Evolutionary conservation across 2,888 invertebrate genomes (phyloP), one percentile per base, ranked within the genome.

Genomic region (Aromia moschata): DNA sequence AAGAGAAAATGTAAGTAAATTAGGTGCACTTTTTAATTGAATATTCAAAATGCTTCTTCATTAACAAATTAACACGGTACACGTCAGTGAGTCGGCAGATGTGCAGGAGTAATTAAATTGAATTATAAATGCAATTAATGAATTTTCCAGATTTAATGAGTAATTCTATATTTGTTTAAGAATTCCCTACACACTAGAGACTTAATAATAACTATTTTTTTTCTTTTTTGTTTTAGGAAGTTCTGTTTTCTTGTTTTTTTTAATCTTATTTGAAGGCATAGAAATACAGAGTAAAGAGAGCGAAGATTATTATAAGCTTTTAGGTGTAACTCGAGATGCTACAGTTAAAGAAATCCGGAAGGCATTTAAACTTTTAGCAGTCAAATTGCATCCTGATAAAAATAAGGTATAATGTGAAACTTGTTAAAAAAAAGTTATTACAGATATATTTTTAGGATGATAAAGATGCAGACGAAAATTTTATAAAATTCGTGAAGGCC

Each of bases 401-500:
- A 85, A 85, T 74, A 78, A 79, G 71, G 85, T 84, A 33, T 25
- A 25, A 25, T n/a, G 25, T 25, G 7, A 25, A 5, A 25, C 3
- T 25, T 25, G 25, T 25, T 25, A 7, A 5, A 7, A 5, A 25
- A 25, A 5, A 25, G 25, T 25, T 25, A 25, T 25, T 25, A 5
- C 7, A 25, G 7, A 3, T 5, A 25, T 25, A 25, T 68, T 75
- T 80, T 30, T 74, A 93, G 93, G 88, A 89, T 77, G 87, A 90
- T 79, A 84, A 86, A 55, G 83, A 88, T 49, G 89, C 91, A 5
- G 90, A 92, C 77, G 87, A 87, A 40, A 89, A 86, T 66, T 95
- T 95, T 77, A 79, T 94, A 17, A 87, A 87, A 81, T 84, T 94
- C 43, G 92, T 91, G 45, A 86, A 89, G 74, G 94, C 94, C 0